A percentile compares a stretch with the other conserved stretches of the same genome.
phyloP scores from a whole-genome alignment of 2,113 vertebrate species.

The Aviceda subcristata region DNA sequence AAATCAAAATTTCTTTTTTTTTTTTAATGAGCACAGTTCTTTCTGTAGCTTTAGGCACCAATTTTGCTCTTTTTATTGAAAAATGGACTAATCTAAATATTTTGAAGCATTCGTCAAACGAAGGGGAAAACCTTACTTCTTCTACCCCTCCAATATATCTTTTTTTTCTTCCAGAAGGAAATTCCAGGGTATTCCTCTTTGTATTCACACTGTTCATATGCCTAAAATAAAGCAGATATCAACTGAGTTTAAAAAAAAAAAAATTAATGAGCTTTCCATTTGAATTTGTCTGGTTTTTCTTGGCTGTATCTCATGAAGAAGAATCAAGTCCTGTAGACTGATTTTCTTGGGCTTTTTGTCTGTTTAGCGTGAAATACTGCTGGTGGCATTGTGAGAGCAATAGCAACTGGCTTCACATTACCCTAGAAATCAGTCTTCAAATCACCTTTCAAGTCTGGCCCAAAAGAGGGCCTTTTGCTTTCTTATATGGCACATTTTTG shows the following conservation, averaged over 20 bases:
- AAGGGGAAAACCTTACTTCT: background rate
- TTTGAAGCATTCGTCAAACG: background rate
- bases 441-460: background rate
- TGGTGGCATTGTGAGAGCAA: background rate
- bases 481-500: background rate
- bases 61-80: background rate
- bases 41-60: background rate
- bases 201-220: background rate
- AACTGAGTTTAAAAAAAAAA: background rate
- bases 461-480: background rate
- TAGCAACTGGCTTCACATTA: background rate
- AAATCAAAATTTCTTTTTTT: background rate
- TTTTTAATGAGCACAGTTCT: background rate
- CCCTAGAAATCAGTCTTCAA: background rate
- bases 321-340: background rate
- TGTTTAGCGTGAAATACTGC: background rate
- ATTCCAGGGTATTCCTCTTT: background rate
- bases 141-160: background rate
- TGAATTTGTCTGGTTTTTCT: background rate
- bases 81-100: background rate
- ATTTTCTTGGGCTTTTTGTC: background rate
- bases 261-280: background rate
- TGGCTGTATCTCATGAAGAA: background rate
- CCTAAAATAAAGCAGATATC: background rate
- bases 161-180: background rate